Conservation (phyloP, 1,140 invertebrate genomes). For the Heliconius eleuchia region DNA sequence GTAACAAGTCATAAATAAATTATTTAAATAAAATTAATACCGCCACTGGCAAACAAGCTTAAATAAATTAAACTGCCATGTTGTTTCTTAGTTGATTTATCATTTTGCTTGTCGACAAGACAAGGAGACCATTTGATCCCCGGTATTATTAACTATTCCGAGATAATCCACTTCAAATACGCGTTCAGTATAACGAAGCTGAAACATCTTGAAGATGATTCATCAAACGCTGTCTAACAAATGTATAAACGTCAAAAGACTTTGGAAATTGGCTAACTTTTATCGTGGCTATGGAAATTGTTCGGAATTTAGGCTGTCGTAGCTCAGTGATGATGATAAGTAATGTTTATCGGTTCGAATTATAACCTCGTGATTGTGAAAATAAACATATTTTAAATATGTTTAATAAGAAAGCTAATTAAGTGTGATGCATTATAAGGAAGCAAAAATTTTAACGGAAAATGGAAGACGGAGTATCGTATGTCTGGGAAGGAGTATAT, state of each 20-base stretch:
- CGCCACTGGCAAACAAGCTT: conserved; percentile 19
- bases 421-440: too few relatives aligned
- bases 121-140: conserved; percentile 47
- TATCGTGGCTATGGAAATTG: neutral
- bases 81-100: conserved; percentile 57
- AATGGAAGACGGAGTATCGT: too few relatives aligned
- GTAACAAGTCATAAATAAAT: too few relatives aligned
- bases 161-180: conserved; percentile 42
- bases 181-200: conserved; percentile 27
- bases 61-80: conserved; percentile 43
- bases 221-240: conserved; percentile 29
- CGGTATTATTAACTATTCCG: conserved; percentile 46
- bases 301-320: neutral
- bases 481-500: too few relatives aligned
- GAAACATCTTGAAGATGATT: conserved; percentile 21
- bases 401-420: too few relatives aligned
- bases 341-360: neutral
- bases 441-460: too few relatives aligned
- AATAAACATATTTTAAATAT: too few relatives aligned
- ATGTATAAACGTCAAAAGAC: conserved; percentile 32
- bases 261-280: neutral
- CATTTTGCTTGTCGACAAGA: conserved; percentile 55
- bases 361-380: too few relatives aligned
- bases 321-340: neutral
- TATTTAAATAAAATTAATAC: neutral